phyloP scores from a whole-genome alignment of 92 coral and sea anemone species.

The Umimayanthus kanabou region DNA sequence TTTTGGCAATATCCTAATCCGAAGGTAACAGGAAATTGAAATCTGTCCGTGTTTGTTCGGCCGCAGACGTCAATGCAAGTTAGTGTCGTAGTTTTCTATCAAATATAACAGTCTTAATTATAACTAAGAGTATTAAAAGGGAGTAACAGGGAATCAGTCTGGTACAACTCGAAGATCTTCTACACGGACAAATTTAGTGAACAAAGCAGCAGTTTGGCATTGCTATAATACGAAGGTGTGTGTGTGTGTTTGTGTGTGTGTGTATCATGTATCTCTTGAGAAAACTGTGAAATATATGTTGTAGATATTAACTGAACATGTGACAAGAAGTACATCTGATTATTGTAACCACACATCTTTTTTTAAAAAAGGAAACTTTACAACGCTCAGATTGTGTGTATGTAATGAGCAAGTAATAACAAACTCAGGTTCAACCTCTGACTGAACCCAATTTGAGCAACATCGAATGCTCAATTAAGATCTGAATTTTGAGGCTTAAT shows the following conservation, averaged over 20 bases:
- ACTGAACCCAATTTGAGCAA: too few species aligned
- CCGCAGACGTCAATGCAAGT: neutral
- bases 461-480: too few species aligned
- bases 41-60: neutral
- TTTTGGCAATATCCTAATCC: neutral
- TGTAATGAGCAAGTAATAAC: too few species aligned
- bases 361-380: too few species aligned
- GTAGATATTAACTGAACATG: too few species aligned
- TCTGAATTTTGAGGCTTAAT: too few species aligned
- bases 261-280: neutral
- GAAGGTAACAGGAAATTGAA: neutral
- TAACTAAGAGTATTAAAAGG: neutral
- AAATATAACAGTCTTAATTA: too few species aligned
- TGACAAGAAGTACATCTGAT: too few species aligned
- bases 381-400: too few species aligned
- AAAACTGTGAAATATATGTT: too few species aligned
- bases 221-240: neutral
- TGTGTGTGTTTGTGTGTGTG: neutral
- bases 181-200: neutral
- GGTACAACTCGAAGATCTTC: neutral
- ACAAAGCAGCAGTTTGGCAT: neutral
- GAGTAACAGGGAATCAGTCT: neutral
- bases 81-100: neutral
- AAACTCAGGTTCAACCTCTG: too few species aligned
- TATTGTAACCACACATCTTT: too few species aligned